Base-by-base conservation (phyloP, 2,797 vertebrate species). In the Malacoraja senta region DNA sequence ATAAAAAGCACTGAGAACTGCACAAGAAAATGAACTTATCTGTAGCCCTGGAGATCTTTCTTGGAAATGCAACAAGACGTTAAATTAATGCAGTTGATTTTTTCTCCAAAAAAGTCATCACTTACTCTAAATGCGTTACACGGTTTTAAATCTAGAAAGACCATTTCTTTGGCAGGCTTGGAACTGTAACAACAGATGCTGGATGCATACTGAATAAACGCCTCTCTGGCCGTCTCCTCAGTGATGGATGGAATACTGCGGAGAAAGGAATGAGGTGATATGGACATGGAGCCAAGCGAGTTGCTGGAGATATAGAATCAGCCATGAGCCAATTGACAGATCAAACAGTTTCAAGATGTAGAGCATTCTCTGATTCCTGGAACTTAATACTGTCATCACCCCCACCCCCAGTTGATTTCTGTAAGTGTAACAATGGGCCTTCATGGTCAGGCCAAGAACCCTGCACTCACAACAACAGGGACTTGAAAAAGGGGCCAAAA, bases 101-200 rank as follows among this genome's bases (percentile, higher is more conserved):
- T 74, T 26, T 38, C 9, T 74, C 72, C n/a, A 32, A 19, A 65
- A 65, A 17, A 19, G 29, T 13, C 29, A 32, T 65, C 29, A 86
- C 83, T 86, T 94, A 97, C 97, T 93, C 96, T 94, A 93, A 94
- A 97, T 0, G 96, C 96, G 94, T 97, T 96, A 94, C 93, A 95
- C 0, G 96, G 93, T 93, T 96, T 94, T 94, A 97, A 95, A 80
- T 68, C 95, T 93, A 93, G 95, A 94, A 97, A 95, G 93, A 95
- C 95, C 29, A 96, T 94, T 0, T 96, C 94, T 0, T 93, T 15
- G 0, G 95, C 96, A 0, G 97, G 96, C 0, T 1, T 84, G 0
- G 84, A 79, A 74, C 95, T 94, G 90, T 96, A 97, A 94, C 96
- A 97, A 94, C 96, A 97, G 0, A 96, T 94, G 93, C 95, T 94